Evolutionary conservation across 2,888 invertebrate species (phyloP), one percentile per base, ranked within the genome.

Genomic region (Tenthredo amoena): DNA sequence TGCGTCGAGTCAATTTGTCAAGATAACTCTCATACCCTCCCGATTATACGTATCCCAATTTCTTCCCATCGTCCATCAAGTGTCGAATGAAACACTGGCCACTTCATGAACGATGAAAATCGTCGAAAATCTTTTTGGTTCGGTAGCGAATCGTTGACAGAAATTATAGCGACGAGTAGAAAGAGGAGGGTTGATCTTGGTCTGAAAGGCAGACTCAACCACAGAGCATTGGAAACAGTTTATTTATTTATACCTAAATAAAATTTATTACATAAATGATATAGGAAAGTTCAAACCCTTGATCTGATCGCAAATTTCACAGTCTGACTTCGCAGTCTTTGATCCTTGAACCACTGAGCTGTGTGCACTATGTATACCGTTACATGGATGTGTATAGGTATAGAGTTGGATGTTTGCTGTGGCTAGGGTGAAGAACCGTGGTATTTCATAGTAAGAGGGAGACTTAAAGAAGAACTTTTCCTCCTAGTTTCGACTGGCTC

Each of bases 381-480:
- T 34, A 68, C 34, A 18, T 34, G 34, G 15, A 34, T 6, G 34
- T 18, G 34, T 15, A 34, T 18, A 7, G 4, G 15, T 68, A 68
- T 68, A 34, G 31, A 68, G 26, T 34, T 68, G 68, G 18, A 68
- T 68, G 68, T 68, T 68, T 68, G 31, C 68, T 15, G 31, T 18
- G 62, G 62, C 12, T 43, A 21, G 62, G 62, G 5, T 43, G 43
- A 43, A 74, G 21, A 74, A 21, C 9, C 76, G 50, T n/a, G 31
- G 18, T 21, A 31, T 76, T 77, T 31, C 50, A 50, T 10, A 31
- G 55, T 34, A 6, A 21, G 55, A 55, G 2, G 15, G 2, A 81
- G 62, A 40, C 81, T 81, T 37, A 37, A 62, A 62, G 37, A 62
- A 81, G 50, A 62, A 81, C 37, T 81, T 81, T 81, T 34, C 58